Base-by-base conservation (phyloP, 2,113 vertebrate genomes). In the Gobio gobio region DNA sequence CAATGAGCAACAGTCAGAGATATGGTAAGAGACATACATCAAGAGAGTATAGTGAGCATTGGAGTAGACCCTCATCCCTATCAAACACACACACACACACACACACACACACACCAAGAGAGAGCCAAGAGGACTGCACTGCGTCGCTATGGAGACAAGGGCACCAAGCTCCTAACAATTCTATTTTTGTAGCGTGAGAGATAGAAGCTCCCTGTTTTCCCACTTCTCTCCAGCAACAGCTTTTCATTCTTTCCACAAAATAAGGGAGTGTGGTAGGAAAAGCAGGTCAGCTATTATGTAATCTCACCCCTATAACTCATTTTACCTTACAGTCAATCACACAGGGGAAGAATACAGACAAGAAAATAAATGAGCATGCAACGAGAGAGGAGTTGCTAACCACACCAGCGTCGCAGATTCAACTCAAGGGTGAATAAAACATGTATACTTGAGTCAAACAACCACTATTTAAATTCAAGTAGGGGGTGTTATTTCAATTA, bases 141-240 rank as follows among this genome's bases (percentile, higher is more conserved):
- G 89, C 88, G 88, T 95, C 91, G 92, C 94, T 93, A 95, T 95
- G 94, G 95, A 95, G 94, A 95, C 94, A 92, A 92, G 92, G 89
- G 90, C 92, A 93, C 90, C 93, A 91, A 89, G 92, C 86, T 84
- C 91, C 94, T 95, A 95, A 95, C 94, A 93, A 92, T 86, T 88
- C 93, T 94, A 95, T 95, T 95, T 95, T 94, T 93, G 94, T 93
- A 94, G 89, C 82, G 75, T 79, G 85, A 86, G 91, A 89, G 92
- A 91, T 91, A 94, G 93, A 92, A 93, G 91, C 92, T 92, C 89
- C 91, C 87, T 89, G 92, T 90, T 91, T 91, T 90, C 86, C 92
- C 73, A 75, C 86, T 89, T 91, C 90, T 90, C 79, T 90, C 91
- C 89, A 88, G 90, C 90, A 87, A 86, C 86, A 82, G 64, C 77